Base-by-base conservation (phyloP, 2,888 invertebrate genomes). In the Ferrisia virgata region DNA sequence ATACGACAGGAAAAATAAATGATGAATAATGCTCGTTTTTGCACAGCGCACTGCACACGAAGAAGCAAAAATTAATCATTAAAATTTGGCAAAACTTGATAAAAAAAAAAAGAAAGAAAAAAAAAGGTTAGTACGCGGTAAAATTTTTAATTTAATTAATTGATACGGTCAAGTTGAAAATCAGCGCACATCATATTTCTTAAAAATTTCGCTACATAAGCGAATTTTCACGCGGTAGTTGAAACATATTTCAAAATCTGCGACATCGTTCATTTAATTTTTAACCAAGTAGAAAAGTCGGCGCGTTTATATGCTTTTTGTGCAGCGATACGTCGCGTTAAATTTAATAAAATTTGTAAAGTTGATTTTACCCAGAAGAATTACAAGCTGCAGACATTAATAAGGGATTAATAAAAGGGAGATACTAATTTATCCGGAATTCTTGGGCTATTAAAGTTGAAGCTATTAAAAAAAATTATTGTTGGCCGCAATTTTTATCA, bases 211-310 rank as follows among this genome's bases (percentile, higher is more conserved):
- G 72, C 72, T 72, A 13, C 36, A 72, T 36, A 72, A 72, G 72
- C 72, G 72, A 33, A 72, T 33, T 72, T 1, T 36, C 28, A 5
- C 11, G 64, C 64, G 28, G 15, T 72, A 53, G 53, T 36, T 9
- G 31, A 36, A n/a, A 72, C 72, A 72, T 72, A 72, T 72, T 72
- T 72, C 72, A 72, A 36, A 72, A 72, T 72, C 72, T n/a, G 28
- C n/a, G 72, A 72, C 64, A 72, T 72, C 72, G 13, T 72, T 72
- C 72, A 36, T 72, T 72, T 72, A 18, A 36, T 72, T 72, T 72
- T 72, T 36, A 72, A 72, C 18, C 72, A 2, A 36, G 28, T 72
- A 18, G 72, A 72, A 36, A 72, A 72, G 33, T 72, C 36, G 72
- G 72, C 64, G 13, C 22, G 22, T 53, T 64, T 64, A 64, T n/a